phyloP scores from a whole-genome alignment of 2,888 invertebrate genomes.

The Mactromeris polynyma region DNA sequence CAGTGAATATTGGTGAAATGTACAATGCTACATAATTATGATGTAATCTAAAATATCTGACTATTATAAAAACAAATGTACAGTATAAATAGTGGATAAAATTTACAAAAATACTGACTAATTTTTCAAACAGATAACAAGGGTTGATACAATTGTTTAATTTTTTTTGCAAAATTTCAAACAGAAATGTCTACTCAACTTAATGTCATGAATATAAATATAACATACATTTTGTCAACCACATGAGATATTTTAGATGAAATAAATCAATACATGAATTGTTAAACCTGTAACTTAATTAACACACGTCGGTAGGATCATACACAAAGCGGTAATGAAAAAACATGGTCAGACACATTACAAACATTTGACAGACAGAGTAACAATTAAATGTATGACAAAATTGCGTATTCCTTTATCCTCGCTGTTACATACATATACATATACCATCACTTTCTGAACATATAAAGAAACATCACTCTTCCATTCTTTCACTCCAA shows the following conservation, averaged over 20 bases:
- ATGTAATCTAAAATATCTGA: background rate
- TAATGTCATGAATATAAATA: background rate
- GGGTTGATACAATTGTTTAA: background rate
- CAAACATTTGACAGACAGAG: background rate
- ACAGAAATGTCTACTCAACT: background rate
- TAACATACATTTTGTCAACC: background rate
- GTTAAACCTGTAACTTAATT: background rate
- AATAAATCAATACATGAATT: background rate
- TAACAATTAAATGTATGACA: background rate
- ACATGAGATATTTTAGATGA: background rate
- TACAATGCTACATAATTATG: no score
- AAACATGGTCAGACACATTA: background rate
- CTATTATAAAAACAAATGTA: background rate
- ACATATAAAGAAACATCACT: background rate
- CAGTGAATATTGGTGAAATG: no score
- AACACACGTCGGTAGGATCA: background rate
- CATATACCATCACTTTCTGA: background rate
- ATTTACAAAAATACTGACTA: constrained; percentile 17
- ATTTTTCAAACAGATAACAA: background rate
- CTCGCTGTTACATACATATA: background rate
- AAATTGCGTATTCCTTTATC: constrained; percentile 9
- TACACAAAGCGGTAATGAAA: background rate
- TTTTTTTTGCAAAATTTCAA: background rate
- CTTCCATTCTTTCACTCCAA: background rate
- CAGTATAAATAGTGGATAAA: constrained; percentile 9